Base-by-base conservation (phyloP, 1,140 invertebrate species). In the Telenomus remus region DNA sequence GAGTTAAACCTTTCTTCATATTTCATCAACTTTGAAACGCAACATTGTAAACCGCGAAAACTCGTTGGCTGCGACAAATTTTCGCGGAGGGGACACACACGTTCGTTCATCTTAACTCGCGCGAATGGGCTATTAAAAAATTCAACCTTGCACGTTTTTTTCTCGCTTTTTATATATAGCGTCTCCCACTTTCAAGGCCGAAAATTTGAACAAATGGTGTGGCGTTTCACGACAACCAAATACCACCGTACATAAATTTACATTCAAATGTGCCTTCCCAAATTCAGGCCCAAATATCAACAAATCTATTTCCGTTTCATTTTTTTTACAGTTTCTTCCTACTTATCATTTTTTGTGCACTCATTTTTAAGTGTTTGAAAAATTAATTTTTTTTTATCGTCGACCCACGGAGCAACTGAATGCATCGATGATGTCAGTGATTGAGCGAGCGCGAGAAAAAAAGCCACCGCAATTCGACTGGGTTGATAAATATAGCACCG, bases 361-460 rank as follows among this genome's bases (percentile, higher is more conserved):
- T 3, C 6, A 27, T 27, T 27, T 27, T 27, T 27, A 27, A 27
- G 19, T n/a, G n/a, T 27, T 27, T 27, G 19, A 27, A 27, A 27
- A 27, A 27, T 27, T 27, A 39, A 39, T 39, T 10, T 11, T 39
- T 39, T 35, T 35, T 35, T 6, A 35, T 43, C 46, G 49, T 49
- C 51, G 63, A 66, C 57, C 35, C 70, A 49, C 50, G 49, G 56
- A 46, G 50, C n/a, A 57, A n/a, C n/a, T n/a, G 59, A 43, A 69
- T 56, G 59, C 64, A 69, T 42, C 59, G 72, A 64, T 69, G 72
- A 69, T 59, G 59, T 75, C 72, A 75, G 64, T 15, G 27, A 51
- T 46, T 74, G 65, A 27, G 6, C 1, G 19, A 27, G 19, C 19
- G 19, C 1, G 19, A 27, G 6, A 27, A n/a, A 74, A 68, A 61